Evolutionary conservation across 2,888 invertebrate species (phyloP).

Genomic region (Junonia oenone): DNA sequence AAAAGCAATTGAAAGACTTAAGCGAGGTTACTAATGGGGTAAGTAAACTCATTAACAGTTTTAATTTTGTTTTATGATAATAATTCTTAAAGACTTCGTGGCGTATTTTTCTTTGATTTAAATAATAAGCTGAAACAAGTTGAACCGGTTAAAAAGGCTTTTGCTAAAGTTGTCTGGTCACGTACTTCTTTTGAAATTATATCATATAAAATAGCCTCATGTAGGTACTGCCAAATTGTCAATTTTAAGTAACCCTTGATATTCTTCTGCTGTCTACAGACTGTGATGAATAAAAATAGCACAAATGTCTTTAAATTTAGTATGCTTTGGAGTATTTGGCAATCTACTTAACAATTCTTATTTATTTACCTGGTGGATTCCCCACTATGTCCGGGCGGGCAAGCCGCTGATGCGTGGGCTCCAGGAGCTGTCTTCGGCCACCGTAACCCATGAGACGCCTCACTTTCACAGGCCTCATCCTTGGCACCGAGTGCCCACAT

Average conservation of each 20-base stretch:
- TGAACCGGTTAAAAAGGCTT: no score
- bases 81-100: background rate
- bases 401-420: constrained; percentile 77
- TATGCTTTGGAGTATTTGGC: no score
- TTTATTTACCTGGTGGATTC: constrained; percentile 55
- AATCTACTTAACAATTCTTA: background rate
- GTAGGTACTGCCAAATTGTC: no score
- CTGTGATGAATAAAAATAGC: background rate
- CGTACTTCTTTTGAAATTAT: no score
- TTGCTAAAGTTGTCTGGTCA: no score
- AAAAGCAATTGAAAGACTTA: constrained; percentile 13
- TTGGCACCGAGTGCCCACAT: constrained; percentile 83
- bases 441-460: constrained; percentile 76
- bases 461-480: constrained; percentile 67
- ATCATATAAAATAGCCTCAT: no score
- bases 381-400: constrained; percentile 75
- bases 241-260: background rate
- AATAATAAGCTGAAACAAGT: no score
- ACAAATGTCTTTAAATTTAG: background rate
- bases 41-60: background rate
- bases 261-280: no score
- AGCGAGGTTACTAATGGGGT: constrained; percentile 5
- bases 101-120: background rate
- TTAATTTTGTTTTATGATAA: background rate
- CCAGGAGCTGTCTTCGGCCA: constrained; percentile 86